Base-by-base conservation (phyloP, 2,113 vertebrate species). In the Lophochroa leadbeateri region DNA sequence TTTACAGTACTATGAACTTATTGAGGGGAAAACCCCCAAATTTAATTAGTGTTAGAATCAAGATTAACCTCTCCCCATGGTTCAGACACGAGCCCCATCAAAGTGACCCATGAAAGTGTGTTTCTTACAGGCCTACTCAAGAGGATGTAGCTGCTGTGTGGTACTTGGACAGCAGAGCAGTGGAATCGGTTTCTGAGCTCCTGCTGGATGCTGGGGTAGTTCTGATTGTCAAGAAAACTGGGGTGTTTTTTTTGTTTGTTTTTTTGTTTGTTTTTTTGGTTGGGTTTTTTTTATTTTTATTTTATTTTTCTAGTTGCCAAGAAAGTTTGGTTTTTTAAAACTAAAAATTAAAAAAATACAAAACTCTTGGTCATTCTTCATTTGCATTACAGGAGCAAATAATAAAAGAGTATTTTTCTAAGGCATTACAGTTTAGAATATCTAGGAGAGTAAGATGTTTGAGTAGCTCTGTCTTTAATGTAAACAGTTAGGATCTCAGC, bases 91-190 rank as follows among this genome's bases (percentile, higher is more conserved):
- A 37, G 12, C 7, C 6, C 17, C n/a, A 18, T 21, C 21, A 6
- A 46, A 13, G 28, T 41, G 44, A 39, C 4, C 17, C 18, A 17
- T 24, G 9, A 18, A 76, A 28, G 6, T 27, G 39, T n/a, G 82
- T 52, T 75, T 41, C 52, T n/a, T 60, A 20, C 15, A 57, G 31
- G 28, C 4, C 20, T 69, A 0, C 7, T 46, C 15, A 7, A 9
- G 18, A 49, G 41, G 44, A 37, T 28, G 31, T 46, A 39, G 10
- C 25, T 1, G 0, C 41, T 52, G 0, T 15, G 0, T 0, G 6
- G 27, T 27, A 27, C 37, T 50, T 10, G 2, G 60, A 3, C 13
- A 68, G 55, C 31, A 49, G 37, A 65, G 49, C 41, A 58, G 2
- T 4, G 19, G 19, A 21, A 13, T 9, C 11, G 8, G 18, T 41